Conservation (phyloP, 2,888 invertebrate genomes). For the Papilio demoleus region DNA sequence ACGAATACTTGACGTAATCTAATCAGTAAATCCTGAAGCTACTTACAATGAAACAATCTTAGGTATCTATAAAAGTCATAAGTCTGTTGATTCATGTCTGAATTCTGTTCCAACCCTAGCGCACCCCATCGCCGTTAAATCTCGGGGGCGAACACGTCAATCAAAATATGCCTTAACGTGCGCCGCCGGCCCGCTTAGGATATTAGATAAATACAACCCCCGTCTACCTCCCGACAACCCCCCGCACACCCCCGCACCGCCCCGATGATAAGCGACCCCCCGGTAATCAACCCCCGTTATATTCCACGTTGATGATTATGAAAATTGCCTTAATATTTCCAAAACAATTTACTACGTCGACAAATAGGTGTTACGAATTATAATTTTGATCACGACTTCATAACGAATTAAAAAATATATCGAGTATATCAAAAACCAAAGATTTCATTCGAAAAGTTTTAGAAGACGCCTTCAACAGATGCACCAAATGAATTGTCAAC, state of each 20-base stretch:
- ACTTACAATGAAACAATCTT: too few species aligned
- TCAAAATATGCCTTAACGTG: slow-evolving; percentile 77
- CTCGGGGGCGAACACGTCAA: slow-evolving; percentile 71
- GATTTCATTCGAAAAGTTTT: too few species aligned
- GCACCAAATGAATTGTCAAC: too few species aligned
- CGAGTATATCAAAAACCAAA: too few species aligned
- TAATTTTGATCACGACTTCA: neutral
- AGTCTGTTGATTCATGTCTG: neutral
- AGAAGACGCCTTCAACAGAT: too few species aligned
- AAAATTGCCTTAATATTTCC: slow-evolving; percentile 24
- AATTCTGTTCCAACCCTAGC: slow-evolving; percentile 46
- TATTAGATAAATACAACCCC: slow-evolving; percentile 74
- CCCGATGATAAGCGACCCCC: slow-evolving; percentile 40
- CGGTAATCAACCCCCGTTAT: slow-evolving; percentile 45
- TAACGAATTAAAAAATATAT: neutral
- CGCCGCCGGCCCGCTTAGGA: slow-evolving; percentile 64
- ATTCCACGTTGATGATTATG: slow-evolving; percentile 31
- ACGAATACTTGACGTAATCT: neutral
- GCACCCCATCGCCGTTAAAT: slow-evolving; percentile 56
- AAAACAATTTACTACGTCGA: slow-evolving; percentile 12
- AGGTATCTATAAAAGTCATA: neutral
- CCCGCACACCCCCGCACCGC: slow-evolving; percentile 32
- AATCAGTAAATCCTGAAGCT: too few species aligned
- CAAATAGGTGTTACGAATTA: neutral
- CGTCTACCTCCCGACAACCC: slow-evolving; percentile 39